Percentiles rank a stretch among this genome's conserved stretches.
phyloP scores from a whole-genome alignment of 2,797 vertebrate species.

The Lepilemur septentrionalis region DNA sequence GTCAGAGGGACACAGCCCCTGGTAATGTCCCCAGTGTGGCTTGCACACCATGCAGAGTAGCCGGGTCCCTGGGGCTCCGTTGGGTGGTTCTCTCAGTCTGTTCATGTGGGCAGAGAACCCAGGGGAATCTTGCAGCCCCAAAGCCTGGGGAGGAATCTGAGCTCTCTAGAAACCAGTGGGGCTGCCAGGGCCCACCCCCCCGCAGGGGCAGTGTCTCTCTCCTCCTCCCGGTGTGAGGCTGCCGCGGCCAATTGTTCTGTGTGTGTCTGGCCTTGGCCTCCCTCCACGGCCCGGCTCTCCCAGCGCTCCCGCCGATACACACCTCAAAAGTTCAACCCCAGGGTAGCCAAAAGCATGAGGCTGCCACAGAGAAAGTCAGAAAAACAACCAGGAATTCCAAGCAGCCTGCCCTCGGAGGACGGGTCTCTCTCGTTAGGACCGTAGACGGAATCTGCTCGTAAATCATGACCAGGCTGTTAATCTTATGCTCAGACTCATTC shows the following conservation, averaged over 20 bases:
- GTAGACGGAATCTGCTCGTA: not conserved
- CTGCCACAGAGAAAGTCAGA: not conserved
- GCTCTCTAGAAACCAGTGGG: not conserved
- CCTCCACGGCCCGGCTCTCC: not conserved
- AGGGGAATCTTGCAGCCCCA: not conserved
- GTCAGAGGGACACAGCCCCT: no score
- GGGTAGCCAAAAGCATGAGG: not conserved
- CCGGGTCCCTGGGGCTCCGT: not conserved
- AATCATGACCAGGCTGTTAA: accelerated
- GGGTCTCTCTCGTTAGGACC: not conserved
- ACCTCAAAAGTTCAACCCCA: constrained; percentile 34
- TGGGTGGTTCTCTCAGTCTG: not conserved
- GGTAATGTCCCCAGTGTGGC: not conserved
- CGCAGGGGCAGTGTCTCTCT: not conserved
- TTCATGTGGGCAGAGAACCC: not conserved
- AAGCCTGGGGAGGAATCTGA: not conserved
- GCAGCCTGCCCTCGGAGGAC: not conserved
- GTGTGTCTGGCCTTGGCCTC: not conserved
- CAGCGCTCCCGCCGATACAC: not conserved
- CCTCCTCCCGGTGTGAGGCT: not conserved
- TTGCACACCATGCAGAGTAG: not conserved
- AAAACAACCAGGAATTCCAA: not conserved
- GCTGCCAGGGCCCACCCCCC: not conserved
- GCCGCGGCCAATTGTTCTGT: accelerated
- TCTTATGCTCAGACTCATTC: not conserved